A percentile compares a stretch with the other conserved stretches of the same genome.
phyloP scores from a whole-genome alignment of 2,113 vertebrate species.

The Cynoglossus semilaevis region DNA sequence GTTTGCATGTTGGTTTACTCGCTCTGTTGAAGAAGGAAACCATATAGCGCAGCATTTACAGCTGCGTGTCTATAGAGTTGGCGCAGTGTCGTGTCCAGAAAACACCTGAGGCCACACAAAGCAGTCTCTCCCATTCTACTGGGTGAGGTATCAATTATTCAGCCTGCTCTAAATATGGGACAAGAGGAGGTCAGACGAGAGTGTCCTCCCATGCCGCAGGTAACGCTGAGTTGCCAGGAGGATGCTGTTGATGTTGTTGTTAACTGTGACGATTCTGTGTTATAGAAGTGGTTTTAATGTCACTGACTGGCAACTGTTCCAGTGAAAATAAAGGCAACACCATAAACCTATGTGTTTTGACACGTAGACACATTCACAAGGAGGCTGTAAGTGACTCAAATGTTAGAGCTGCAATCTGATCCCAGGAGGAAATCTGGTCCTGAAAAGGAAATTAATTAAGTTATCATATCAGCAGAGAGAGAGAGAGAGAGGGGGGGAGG shows the following conservation, averaged over 20 bases:
- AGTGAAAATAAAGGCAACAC: no score
- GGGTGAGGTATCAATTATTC: slow-evolving; percentile 59
- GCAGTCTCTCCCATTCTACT: slow-evolving; percentile 29
- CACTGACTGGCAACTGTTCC: neutral
- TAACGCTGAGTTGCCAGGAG: slow-evolving; percentile 52
- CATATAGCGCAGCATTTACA: no score
- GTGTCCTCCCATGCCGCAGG: slow-evolving; percentile 43
- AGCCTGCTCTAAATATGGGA: slow-evolving; percentile 57
- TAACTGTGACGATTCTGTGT: neutral
- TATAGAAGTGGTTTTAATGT: slow-evolving; percentile 15
- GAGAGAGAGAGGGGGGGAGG: no score
- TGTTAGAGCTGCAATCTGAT: no score
- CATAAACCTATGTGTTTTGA: no score
- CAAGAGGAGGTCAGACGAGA: slow-evolving; percentile 50
- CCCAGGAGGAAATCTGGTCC: no score
- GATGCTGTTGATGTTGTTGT: slow-evolving; percentile 25
- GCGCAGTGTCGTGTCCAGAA: slow-evolving; percentile 29
- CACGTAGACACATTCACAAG: no score
- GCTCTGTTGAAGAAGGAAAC: no score
- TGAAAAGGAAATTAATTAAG: no score
- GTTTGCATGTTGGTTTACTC: no score
- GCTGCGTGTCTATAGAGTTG: neutral
- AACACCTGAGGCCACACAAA: slow-evolving; percentile 52
- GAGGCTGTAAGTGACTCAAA: no score
- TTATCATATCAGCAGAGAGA: no score